Evolutionary conservation across 2,888 invertebrate genomes (phyloP).

Genomic region (Nephrocerus scutellatus): DNA sequence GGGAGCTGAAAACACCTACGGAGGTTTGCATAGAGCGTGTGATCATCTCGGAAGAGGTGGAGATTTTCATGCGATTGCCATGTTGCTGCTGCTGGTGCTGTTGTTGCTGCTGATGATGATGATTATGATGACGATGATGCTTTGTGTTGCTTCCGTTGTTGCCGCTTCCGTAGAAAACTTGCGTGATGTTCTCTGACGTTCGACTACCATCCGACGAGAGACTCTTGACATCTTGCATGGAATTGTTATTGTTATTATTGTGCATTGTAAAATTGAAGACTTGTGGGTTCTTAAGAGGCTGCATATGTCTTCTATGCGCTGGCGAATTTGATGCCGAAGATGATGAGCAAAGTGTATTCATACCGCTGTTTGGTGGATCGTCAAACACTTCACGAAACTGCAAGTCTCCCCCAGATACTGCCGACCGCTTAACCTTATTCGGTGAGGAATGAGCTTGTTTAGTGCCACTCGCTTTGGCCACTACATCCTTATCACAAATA

Average conservation of each 20-base stretch:
- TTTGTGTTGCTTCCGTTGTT: too few species aligned
- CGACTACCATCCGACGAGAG: constrained; percentile 47
- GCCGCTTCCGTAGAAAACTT: constrained; percentile 32
- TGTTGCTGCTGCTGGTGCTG: background rate
- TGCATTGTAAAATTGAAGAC: constrained; percentile 36
- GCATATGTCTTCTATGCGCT: constrained; percentile 38
- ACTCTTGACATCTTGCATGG: constrained; percentile 45
- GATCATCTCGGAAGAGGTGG: constrained; percentile 49
- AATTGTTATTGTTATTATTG: constrained; percentile 25
- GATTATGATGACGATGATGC: too few species aligned
- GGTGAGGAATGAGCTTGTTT: constrained; percentile 19
- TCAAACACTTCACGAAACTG: constrained; percentile 19
- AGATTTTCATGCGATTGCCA: constrained; percentile 29
- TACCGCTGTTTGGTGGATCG: too few species aligned
- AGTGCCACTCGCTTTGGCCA: constrained; percentile 18
- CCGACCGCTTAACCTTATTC: constrained; percentile 24
- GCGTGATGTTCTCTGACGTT: constrained; percentile 42
- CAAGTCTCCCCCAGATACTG: constrained; percentile 31
- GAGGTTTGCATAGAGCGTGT: constrained; percentile 70
- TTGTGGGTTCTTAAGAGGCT: constrained; percentile 46
- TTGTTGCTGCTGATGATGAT: too few species aligned
- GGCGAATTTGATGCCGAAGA: constrained; percentile 37
- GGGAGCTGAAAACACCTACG: constrained; percentile 24
- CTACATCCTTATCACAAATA: constrained; percentile 26
- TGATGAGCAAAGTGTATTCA: constrained; percentile 19